Evolutionary conservation across 2,113 vertebrate genomes (phyloP), one percentile per base, ranked within the genome.

Genomic region (Bostrychus sinensis): DNA sequence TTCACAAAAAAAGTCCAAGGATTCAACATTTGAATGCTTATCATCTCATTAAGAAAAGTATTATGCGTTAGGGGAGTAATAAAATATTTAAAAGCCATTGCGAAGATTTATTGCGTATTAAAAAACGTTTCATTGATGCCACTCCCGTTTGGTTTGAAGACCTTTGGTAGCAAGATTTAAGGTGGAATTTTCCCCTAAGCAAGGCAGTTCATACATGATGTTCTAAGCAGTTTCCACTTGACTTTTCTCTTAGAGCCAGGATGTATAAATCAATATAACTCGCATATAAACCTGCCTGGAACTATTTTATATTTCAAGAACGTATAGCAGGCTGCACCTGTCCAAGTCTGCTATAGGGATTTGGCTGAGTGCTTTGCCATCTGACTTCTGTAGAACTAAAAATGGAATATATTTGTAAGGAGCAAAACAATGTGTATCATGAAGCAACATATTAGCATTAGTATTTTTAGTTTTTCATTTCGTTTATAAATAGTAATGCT

Each of bases 11-110:
- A 39, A 39, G 67, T 57, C 54, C 25, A 59, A 69, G 66, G 56
- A 75, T 77, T 85, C 82, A 66, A 74, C 75, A 84, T 79, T 66
- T n/a, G 68, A 65, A 66, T 71, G 64, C 86, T 88, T 86, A 88
- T 88, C 86, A 84, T 73, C 82, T 86, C 77, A 86, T 86, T 88
- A 86, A 80, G 80, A 85, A 85, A 80, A 69, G 70, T 65, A 64
- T 38, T 45, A 8, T 62, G n/a, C 9, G 30, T 53, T 57, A 13
- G 22, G 62, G 66, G 72, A 59, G 9, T 77, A 72, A 69, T 76
- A 26, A 72, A 82, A 84, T 73, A 79, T 84, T 81, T 60, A 83
- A 81, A 64, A 72, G 74, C 72, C 66, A 13, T 72, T 85, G 28
- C 41, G 11, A 25, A 78, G 82, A 86, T 82, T 69, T 70, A 83